Percentiles rank a stretch among this genome's conserved stretches.
phyloP scores from a whole-genome alignment of 2,113 vertebrate species.

The Pogonocichla stellata region DNA sequence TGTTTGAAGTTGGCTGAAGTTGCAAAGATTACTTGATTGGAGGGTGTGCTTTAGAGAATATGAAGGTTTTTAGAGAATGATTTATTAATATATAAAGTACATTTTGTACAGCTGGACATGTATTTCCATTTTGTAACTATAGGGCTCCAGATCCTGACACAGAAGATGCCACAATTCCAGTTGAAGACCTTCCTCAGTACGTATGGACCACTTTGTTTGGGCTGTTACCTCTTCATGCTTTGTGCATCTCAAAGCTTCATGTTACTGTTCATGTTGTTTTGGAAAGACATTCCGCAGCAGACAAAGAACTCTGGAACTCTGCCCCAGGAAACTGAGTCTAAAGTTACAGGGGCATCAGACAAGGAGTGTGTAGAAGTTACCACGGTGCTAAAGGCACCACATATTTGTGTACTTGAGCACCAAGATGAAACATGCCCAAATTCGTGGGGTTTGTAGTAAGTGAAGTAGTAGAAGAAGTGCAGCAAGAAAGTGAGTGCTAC shows the following conservation, averaged over 20 bases:
- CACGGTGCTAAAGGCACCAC: fast-evolving
- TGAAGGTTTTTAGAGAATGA: neutral
- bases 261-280: neutral
- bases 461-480: neutral
- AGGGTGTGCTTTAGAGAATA: neutral
- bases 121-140: conserved; percentile 1
- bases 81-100: neutral
- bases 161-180: conserved; percentile 83
- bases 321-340: neutral
- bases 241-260: neutral
- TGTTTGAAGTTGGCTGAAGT: neutral
- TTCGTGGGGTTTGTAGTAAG: neutral
- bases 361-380: neutral
- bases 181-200: conserved; percentile 89
- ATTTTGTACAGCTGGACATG: neutral
- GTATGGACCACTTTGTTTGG: neutral
- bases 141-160: conserved; percentile 84
- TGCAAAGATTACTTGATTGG: neutral
- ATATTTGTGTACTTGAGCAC: neutral
- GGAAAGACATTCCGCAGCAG: neutral
- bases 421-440: neutral
- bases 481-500: neutral
- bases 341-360: neutral
- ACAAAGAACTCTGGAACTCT: neutral
- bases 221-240: neutral